Percentiles rank a stretch among this genome's conserved stretches.
phyloP scores from a whole-genome alignment of 2,113 vertebrate species.

The Sporophila hypoxantha region DNA sequence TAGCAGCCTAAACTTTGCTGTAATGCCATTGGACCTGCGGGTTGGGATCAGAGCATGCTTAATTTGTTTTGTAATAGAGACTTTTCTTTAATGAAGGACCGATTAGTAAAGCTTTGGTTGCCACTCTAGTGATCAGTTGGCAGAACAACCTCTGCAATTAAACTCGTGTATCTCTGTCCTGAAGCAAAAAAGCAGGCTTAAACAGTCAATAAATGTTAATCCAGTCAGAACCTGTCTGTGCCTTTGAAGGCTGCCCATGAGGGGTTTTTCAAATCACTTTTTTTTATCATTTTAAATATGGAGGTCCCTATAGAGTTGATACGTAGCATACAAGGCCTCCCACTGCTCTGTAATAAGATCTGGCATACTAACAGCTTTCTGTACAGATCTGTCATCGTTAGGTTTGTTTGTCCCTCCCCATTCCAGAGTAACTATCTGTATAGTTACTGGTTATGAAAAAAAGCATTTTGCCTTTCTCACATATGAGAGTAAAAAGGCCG shows the following conservation, averaged over 20 bases:
- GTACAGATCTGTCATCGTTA: slow-evolving; percentile 72
- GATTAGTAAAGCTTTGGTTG: slow-evolving; percentile 97
- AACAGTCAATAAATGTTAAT: slow-evolving; percentile 99
- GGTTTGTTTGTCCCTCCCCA: slow-evolving; percentile 53
- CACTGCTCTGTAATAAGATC: slow-evolving; percentile 84
- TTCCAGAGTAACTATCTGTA: slow-evolving; percentile 1
- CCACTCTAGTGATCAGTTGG: slow-evolving; percentile 95
- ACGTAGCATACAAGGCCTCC: slow-evolving; percentile 78
- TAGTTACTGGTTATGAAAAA: slow-evolving; percentile 36
- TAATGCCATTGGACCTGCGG: slow-evolving; percentile 90
- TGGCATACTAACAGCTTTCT: slow-evolving; percentile 82
- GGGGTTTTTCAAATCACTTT: slow-evolving; percentile 68
- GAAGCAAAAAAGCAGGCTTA: slow-evolving; percentile 86
- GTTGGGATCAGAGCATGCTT: slow-evolving; percentile 94
- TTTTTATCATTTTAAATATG: slow-evolving; percentile 85
- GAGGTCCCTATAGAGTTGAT: slow-evolving; percentile 80
- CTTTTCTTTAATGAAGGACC: slow-evolving; percentile 97
- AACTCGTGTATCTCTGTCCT: slow-evolving; percentile 91
- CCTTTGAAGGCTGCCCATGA: slow-evolving; percentile 94
- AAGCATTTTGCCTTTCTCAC: background rate
- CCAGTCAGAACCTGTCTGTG: slow-evolving; percentile 93
- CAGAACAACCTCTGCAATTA: slow-evolving; percentile 95
- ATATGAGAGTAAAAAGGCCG: background rate
- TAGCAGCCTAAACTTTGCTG: slow-evolving; percentile 95
- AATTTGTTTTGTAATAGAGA: slow-evolving; percentile 99